A percentile compares a stretch with the other conserved stretches of the same genome.
Conservation (phyloP, 1,140 invertebrate genomes). For the Drosophila sp. region DNA sequence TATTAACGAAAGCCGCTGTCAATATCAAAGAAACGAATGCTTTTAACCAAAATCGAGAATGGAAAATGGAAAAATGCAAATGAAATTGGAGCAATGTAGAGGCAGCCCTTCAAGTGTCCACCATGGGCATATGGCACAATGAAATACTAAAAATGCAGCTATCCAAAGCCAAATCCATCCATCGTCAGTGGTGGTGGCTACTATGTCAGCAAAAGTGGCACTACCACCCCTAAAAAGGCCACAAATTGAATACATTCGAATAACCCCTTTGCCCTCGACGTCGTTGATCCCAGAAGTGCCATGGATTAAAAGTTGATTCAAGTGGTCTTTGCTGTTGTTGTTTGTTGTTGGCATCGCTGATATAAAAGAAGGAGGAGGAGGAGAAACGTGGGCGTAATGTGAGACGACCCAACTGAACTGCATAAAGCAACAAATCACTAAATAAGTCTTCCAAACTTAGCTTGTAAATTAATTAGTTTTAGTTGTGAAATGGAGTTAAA, state of each 20-base stretch:
- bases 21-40: conserved; percentile 22
- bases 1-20: conserved; percentile 20
- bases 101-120: conserved; percentile 63
- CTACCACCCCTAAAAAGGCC: conserved; percentile 36
- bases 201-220: conserved; percentile 29
- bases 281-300: background rate
- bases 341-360: conserved; percentile 7
- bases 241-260: background rate
- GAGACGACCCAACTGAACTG: conserved; percentile 34
- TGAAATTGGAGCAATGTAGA: conserved; percentile 9
- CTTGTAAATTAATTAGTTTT: conserved; percentile 59
- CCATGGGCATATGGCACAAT: conserved; percentile 9
- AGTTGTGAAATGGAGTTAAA: conserved; percentile 40
- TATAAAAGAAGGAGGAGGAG: background rate
- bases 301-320: conserved; percentile 49
- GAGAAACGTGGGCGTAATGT: background rate
- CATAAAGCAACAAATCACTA: conserved; percentile 80
- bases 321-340: conserved; percentile 22
- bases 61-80: background rate
- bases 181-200: conserved; percentile 20
- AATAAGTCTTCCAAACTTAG: conserved; percentile 81
- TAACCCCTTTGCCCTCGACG: conserved; percentile 21
- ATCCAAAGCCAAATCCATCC: conserved; percentile 19
- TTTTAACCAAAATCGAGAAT: no score
- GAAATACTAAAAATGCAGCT: conserved; percentile 34